Evolutionary conservation across 2,888 invertebrate genomes (phyloP), one percentile per base, ranked within the genome.

Genomic region (Sialis lutaria): DNA sequence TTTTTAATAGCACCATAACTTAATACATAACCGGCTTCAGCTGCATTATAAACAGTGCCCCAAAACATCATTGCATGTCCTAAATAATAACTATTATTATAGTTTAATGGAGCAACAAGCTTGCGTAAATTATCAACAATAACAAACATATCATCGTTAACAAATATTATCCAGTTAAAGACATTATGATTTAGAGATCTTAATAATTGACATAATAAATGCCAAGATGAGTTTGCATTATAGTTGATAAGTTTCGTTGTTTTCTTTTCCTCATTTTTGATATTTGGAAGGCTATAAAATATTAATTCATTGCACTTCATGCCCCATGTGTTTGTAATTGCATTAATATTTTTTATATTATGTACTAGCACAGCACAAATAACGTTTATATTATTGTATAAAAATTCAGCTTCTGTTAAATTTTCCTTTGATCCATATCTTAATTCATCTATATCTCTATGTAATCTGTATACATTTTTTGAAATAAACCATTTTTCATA

Each of bases 101-200:
- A 55, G 56, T 73, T 59, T 49, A 70, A 56, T 2, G 64, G 59
- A 7, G 70, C 70, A 3, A 74, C 58, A 49, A 70, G 62, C 50
- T 65, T 63, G 45, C 74, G 60, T 44, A 75, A 58, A 60, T 75
- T 75, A 57, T 76, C 74, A 10, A 70, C 59, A 42, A 76, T 60
- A 6, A 69, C 70, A 61, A 72, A 68, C 13, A 70, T 69, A 51
- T 72, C 67, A 52, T 75, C 74, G 50, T 68, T 67, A 0, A 72
- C 64, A 54, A 75, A 64, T 44, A 75, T 58, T n/a, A 67, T 54
- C 75, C 75, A 76, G 33, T 72, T 56, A 45, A 65, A 56, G 9
- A 33, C 12, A 9, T 50, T 44, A n/a, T 53, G 47, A 35, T 53
- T 40, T 39, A 60, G 48, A 22, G 53, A 49, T 37, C 54, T 52